Base-by-base conservation (phyloP, 2,888 invertebrate genomes). In the Melikaiella ostensackeni region DNA sequence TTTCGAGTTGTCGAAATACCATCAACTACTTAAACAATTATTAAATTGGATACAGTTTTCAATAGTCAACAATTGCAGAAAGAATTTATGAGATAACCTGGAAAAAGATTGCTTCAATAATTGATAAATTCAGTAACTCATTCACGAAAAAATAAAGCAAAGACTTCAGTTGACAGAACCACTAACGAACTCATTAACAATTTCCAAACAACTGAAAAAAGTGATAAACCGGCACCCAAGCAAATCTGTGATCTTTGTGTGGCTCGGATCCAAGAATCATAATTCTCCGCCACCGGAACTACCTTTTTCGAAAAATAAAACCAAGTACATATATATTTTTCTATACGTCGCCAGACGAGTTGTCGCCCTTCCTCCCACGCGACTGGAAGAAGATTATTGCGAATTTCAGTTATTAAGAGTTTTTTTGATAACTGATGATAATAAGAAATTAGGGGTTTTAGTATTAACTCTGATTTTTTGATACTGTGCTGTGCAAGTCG, bases 191-290 rank as follows among this genome's bases (percentile, higher is more conserved):
- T 35, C 1, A 35, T 35, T 35, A 38, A 35, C 1, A 33, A n/a
- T 62, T 62, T 35, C 38, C 11, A 38, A 35, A 62, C 16, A 33
- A 63, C 21, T 35, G 8, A 70, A 33, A 42, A 30, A 70, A 70
- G 70, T 70, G 70, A 70, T 70, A 70, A 30, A 70, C 21, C 24
- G n/a, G 75, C 21, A 50, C 30, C 33, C 19, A 76, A 33, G 55
- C 50, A 38, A 75, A 62, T 64, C 55, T 55, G 73, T 38, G 76
- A 70, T 62, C 38, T 74, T 30, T 55, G 21, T 70, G 38, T 57
- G 55, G 21, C 55, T 64, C 57, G 35, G 30, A 55, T 57, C 42
- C 30, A 66, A 42, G 11, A 66, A 50, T 6, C 13, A 59, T 59
- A 16, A 27, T 27, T 59, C 27, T 59, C 11, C 24, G 24, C 6